These are phyloP conservation scores for Chaetogeoica ovagalla DNA, from an alignment of 2,888 invertebrate species.

Conservation along the genomic window DNA sequence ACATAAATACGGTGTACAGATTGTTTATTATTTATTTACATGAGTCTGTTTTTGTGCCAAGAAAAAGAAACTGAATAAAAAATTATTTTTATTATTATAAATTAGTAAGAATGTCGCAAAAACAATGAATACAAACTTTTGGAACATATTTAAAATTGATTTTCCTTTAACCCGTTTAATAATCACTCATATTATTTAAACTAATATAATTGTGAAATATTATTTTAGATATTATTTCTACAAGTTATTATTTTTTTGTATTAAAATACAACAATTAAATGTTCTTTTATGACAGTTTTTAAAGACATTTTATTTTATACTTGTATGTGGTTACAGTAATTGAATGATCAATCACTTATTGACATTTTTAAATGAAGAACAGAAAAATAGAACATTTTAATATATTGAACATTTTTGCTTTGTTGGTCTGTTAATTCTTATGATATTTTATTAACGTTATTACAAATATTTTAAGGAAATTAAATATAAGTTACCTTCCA, in stretches of 20 bases:
- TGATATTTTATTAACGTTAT: constrained; percentile 42
- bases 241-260: constrained; percentile 6
- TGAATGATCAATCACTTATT: constrained; percentile 9
- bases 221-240: not conserved
- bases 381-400: not conserved
- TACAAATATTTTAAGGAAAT: constrained; percentile 40
- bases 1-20: not conserved
- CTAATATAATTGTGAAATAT: not conserved
- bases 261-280: not conserved
- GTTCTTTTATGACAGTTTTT: not conserved
- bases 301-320: not conserved
- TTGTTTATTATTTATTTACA: not conserved
- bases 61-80: too few relatives aligned
- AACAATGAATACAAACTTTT: not conserved
- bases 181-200: constrained; percentile 22
- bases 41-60: constrained; percentile 42
- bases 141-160: not conserved
- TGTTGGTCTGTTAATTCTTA: constrained; percentile 34
- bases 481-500: constrained; percentile 50
- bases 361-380: too few relatives aligned
- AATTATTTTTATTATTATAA: not conserved
- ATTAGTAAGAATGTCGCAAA: not conserved
- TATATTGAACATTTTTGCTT: constrained; percentile 17
- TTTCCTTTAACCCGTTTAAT: not conserved
- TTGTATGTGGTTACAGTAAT: not conserved